A percentile compares a stretch with the other conserved stretches of the same genome.
Evolutionary conservation across 2,888 invertebrate genomes (phyloP).

Genomic region (Teinopalpus imperialis): DNA sequence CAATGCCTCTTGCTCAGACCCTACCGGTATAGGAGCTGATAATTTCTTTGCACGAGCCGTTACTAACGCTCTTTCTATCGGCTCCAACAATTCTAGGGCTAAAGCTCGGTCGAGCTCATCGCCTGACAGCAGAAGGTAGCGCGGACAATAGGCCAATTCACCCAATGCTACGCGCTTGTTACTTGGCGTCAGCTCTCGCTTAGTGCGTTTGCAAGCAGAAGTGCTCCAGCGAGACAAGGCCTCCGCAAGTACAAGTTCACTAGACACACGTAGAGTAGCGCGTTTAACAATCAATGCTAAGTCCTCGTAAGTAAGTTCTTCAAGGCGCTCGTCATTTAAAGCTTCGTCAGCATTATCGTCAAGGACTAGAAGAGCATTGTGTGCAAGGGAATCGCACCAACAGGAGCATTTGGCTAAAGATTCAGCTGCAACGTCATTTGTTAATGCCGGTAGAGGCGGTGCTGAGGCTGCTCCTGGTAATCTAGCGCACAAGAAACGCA

Average conservation of each 20-base stretch:
- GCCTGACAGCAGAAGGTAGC: conserved; percentile 85
- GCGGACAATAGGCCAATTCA: conserved; percentile 82
- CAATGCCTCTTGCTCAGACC: conserved; percentile 68
- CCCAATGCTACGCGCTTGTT: conserved; percentile 73
- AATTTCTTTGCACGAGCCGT: conserved; percentile 64
- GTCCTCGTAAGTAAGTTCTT: conserved; percentile 84
- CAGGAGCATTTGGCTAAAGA: conserved; percentile 70
- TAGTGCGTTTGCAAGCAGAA: conserved; percentile 68
- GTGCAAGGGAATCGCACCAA: conserved; percentile 84
- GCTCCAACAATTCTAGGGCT: conserved; percentile 65
- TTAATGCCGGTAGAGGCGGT: conserved; percentile 69
- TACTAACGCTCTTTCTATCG: conserved; percentile 71
- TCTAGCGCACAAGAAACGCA: conserved; percentile 72
- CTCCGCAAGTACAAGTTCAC: conserved; percentile 83
- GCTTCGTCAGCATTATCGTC: conserved; percentile 71
- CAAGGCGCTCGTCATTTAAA: conserved; percentile 62
- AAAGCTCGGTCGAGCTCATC: conserved; percentile 84
- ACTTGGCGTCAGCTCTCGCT: conserved; percentile 66
- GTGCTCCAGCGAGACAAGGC: conserved; percentile 82
- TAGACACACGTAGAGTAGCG: conserved; percentile 85
- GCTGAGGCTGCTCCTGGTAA: conserved; percentile 73
- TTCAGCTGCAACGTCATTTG: conserved; percentile 60
- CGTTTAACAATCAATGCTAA: conserved; percentile 84
- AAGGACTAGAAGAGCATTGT: conserved; percentile 83
- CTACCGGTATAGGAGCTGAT: conserved; percentile 69